Evolutionary conservation across 2,888 invertebrate genomes (phyloP), one percentile per base, ranked within the genome.

Genomic region (Spodoptera littoralis): DNA sequence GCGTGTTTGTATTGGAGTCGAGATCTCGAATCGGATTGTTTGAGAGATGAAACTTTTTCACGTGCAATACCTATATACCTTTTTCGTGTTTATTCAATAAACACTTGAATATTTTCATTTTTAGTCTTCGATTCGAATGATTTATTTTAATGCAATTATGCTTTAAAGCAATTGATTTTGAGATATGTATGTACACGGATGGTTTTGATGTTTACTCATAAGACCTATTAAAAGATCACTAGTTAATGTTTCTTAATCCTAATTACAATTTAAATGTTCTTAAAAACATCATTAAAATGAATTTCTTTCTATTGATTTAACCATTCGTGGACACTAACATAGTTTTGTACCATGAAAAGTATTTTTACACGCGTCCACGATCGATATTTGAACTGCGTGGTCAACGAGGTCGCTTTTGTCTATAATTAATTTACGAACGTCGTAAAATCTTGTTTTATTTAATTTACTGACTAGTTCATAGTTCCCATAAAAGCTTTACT

Each of bases 1-100:
- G 79, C 73, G 74, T 84, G 76, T 88, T 85, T 85, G 83, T 84
- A 83, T 87, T 85, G 74, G 79, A 82, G 62, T 71, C 65, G 71
- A 77, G 79, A 81, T 79, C 76, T 77, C 76, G 70, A 54, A 55
- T 57, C 46, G 55, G 62, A 73, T 79, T 71, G 70, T 77, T 77
- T 60, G 61, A 52, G 63, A 65, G 63, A 73, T 80, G 65, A 77
- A 76, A 80, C 59, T 59, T 70, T 78, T 77, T 73, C 56, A 60
- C 62, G 59, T 73, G 60, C 48, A 62, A 73, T 70, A 57, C 61
- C 49, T 76, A 54, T 71, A 73, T 70, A 54, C 61, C 47, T 76
- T 57, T 71, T 76, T 77, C 67, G 43, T 57, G 24, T 27, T 36
- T 5, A 36, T 36, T 36, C 36, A 36, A 36, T 36, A 36, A 36